phyloP scores from a whole-genome alignment of 2,888 invertebrate genomes.

The Spilarctia lutea region DNA sequence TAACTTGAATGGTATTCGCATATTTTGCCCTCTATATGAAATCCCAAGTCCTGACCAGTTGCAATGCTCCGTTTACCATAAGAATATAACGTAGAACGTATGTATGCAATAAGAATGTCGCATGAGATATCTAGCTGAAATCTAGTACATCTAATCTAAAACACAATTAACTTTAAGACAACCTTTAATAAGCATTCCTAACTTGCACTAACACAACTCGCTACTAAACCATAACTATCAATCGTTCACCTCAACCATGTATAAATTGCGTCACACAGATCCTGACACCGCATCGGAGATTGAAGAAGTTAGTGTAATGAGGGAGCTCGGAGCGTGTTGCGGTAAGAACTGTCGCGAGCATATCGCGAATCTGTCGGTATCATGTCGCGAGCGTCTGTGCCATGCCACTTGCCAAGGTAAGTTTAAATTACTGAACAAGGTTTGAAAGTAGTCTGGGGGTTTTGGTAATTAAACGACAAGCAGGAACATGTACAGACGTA shows the following conservation, averaged over 20 bases:
- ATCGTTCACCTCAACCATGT: constrained; percentile 35
- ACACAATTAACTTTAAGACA: not conserved
- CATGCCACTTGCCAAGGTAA: constrained; percentile 27
- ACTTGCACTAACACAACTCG: not conserved
- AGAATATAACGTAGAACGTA: not conserved
- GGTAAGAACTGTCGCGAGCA: constrained; percentile 17
- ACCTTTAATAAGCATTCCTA: not conserved
- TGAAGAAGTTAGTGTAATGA: constrained; percentile 53
- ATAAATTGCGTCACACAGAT: constrained; percentile 17
- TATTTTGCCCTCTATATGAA: too few species aligned
- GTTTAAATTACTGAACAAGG: constrained; percentile 9
- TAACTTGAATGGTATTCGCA: too few species aligned
- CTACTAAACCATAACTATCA: constrained; percentile 7
- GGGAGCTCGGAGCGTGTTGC: constrained; percentile 32
- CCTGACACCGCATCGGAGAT: constrained; percentile 41
- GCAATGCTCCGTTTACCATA: too few species aligned
- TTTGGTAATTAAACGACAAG: constrained; percentile 6
- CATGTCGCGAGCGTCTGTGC: constrained; percentile 19
- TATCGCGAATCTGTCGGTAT: not conserved
- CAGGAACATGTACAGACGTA: not conserved
- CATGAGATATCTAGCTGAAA: not conserved
- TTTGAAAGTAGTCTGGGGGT: not conserved
- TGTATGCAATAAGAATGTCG: too few species aligned
- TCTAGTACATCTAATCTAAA: not conserved
- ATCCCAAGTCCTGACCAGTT: too few species aligned